These are phyloP conservation scores for Petrosia ficiformis DNA, from an alignment of 37 sponge, comb jelly and placozoan species.

Conservation along the genomic window DNA sequence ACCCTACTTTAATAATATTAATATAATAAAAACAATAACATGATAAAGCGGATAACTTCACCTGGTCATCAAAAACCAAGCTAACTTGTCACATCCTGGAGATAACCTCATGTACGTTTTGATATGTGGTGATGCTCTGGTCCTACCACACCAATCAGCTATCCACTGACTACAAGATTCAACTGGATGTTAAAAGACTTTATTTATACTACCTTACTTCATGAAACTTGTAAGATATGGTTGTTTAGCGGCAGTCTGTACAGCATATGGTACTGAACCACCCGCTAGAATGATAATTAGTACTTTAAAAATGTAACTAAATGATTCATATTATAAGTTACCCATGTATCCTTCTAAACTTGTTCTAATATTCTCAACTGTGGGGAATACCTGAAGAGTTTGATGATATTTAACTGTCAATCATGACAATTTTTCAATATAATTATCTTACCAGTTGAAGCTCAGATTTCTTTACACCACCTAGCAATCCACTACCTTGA, in stretches of 20 bases:
- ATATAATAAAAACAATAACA: not conserved
- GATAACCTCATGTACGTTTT: slow-evolving; percentile 90
- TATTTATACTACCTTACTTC: slow-evolving; percentile 25
- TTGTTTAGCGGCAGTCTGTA: slow-evolving; percentile 72
- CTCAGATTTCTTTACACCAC: slow-evolving; percentile 16
- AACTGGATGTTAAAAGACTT: not conserved
- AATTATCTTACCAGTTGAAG: slow-evolving; percentile 49
- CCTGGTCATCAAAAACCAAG: slow-evolving; percentile 94
- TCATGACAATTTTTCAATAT: too few relatives aligned
- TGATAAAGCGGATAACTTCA: slow-evolving; percentile 4
- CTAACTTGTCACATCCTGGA: slow-evolving; percentile 56
- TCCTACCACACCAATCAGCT: slow-evolving; percentile 65
- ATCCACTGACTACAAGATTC: slow-evolving; percentile 64
- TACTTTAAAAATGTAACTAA: not conserved
- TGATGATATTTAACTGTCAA: not conserved
- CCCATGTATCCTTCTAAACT: slow-evolving; percentile 88
- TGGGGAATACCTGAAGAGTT: slow-evolving; percentile 71
- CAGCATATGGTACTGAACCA: slow-evolving; percentile 80
- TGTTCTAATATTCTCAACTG: slow-evolving; percentile 79
- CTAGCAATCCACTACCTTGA: not conserved
- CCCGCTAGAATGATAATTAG: slow-evolving; percentile 54
- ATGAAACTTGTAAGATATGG: slow-evolving; percentile 63
- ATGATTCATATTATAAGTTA: slow-evolving; percentile 1
- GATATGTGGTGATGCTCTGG: slow-evolving; percentile 90
- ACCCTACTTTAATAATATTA: too few relatives aligned